Conservation (phyloP, 2,113 vertebrate genomes). For the Lagopus muta region DNA sequence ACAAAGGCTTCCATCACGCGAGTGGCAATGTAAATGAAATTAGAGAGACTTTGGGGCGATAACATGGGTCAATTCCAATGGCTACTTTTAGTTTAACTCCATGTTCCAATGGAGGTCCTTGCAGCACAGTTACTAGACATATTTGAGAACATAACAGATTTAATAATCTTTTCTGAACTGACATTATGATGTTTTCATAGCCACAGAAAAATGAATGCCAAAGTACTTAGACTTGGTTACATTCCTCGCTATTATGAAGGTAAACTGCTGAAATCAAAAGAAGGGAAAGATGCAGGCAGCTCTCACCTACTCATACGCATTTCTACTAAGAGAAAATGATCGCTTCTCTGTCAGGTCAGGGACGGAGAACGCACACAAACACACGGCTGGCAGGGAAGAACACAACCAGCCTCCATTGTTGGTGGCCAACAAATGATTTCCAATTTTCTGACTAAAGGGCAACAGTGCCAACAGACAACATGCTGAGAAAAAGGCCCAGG, state of each 20-base stretch:
- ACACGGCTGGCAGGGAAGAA: constrained; percentile 7
- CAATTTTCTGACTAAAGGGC: background rate
- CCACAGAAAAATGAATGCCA: background rate
- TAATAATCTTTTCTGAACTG: background rate
- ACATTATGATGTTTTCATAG: background rate
- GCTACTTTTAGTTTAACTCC: background rate
- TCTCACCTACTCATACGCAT: background rate
- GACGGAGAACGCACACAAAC: background rate
- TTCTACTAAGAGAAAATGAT: background rate
- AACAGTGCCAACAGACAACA: background rate
- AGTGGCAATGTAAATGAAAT: background rate
- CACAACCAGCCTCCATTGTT: background rate
- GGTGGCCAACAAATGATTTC: background rate
- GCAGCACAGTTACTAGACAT: background rate
- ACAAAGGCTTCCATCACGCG: background rate
- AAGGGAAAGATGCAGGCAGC: background rate
- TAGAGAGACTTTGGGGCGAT: background rate
- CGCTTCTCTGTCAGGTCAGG: background rate
- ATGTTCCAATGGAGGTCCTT: background rate
- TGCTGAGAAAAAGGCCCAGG: background rate
- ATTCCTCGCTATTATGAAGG: background rate
- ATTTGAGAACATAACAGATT: background rate
- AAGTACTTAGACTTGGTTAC: background rate
- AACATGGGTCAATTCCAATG: background rate
- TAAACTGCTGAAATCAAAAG: background rate